Evolutionary conservation across 2,797 vertebrate species (phyloP), one percentile per base, ranked within the genome.

Genomic region (Helicolenus hilgendorfi): DNA sequence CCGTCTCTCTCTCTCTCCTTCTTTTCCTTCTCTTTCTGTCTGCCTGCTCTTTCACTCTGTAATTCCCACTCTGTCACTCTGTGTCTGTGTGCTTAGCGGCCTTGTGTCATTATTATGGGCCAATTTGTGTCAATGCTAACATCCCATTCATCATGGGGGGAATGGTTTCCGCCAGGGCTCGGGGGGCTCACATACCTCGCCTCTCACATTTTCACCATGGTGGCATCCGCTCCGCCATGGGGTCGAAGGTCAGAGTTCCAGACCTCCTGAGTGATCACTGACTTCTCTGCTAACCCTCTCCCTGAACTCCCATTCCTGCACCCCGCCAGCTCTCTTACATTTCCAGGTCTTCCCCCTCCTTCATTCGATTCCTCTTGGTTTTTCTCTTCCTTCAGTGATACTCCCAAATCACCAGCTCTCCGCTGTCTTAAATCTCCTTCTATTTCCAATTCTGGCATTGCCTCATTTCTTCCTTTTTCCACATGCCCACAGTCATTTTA

Each of bases 61-160:
- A 72, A 62, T 93, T 94, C 89, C 81, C 89, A 85, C 87, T 91
- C 90, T 81, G 82, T 92, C 92, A 88, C 91, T 86, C 81, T 11
- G 69, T 79, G 87, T 89, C 86, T 94, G 89, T 94, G 86, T 94
- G 95, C 95, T 96, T 92, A 94, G 92, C 62, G 67, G 94, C 79
- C 96, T 96, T 94, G 96, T 96, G 97, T 97, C 97, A 97, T 96
- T 96, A 96, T 97, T 97, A 96, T 91, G 89, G 92, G 89, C 91
- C 95, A 94, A 96, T 95, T 91, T 91, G 85, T 91, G 94, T 96
- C 92, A 91, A 95, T 97, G 96, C 97, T 97, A 96, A 98, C 96
- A 97, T 96, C 95, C 96, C 96, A 96, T 98, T 97, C 96, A 97
- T 97, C 97, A 97, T 92, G 94, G 90, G 92, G 97, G 95, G 94